Conservation (phyloP, 2,113 vertebrate species). For the Crypturellus undulatus region DNA sequence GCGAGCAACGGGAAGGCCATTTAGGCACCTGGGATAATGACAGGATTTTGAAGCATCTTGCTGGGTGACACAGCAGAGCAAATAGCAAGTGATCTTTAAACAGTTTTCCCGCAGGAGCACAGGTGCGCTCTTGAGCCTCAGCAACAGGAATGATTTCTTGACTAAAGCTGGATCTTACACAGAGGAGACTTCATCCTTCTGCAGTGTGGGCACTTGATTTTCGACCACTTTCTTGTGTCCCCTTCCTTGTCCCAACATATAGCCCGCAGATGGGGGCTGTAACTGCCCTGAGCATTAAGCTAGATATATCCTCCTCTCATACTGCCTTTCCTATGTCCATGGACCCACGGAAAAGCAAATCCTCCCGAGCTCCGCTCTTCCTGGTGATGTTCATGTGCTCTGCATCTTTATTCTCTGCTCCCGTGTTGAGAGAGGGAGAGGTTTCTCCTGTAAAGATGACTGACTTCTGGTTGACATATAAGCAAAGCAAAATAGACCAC, state of each 20-base stretch:
- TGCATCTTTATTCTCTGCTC: neutral
- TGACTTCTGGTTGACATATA: neutral
- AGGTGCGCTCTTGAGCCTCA: neutral
- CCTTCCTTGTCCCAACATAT: neutral
- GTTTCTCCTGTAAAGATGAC: neutral
- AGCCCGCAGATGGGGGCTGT: neutral
- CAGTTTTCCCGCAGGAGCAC: neutral
- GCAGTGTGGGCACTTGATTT: rapidly evolving
- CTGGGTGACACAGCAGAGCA: neutral
- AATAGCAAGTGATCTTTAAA: neutral
- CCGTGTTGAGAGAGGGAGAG: neutral
- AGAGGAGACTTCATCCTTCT: neutral
- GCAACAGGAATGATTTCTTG: neutral
- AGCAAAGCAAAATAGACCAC: neutral
- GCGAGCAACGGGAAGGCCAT: neutral
- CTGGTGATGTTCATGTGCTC: rapidly evolving
- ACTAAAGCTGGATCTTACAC: neutral
- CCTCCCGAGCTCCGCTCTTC: no score
- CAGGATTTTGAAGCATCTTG: neutral
- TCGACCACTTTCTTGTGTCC: neutral
- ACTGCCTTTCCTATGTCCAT: neutral
- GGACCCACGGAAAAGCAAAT: neutral
- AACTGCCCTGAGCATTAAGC: neutral
- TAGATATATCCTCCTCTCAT: neutral
- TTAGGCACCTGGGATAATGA: neutral